Evolutionary conservation across 2,888 invertebrate genomes (phyloP).

Genomic region (Pyrochroa serraticornis): DNA sequence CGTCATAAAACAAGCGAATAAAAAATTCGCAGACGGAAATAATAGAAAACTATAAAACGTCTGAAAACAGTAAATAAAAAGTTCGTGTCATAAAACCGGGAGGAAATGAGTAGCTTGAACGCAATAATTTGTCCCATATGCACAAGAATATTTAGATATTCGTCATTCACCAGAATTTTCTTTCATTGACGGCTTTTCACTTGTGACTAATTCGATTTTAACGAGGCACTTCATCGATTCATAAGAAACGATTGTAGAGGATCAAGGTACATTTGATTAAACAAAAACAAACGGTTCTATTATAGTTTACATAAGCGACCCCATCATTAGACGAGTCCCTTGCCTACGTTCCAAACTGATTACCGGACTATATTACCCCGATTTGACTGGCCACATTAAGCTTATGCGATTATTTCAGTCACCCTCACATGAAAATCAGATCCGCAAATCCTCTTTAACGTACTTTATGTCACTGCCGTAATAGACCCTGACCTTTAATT

Average conservation of each 20-base stretch:
- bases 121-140: too few relatives aligned
- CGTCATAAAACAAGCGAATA: too few relatives aligned
- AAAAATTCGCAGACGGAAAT: too few relatives aligned
- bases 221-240: constrained; percentile 6
- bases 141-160: too few relatives aligned
- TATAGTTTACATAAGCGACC: constrained; percentile 19
- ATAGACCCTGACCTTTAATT: constrained; percentile 19
- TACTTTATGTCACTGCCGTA: constrained; percentile 7
- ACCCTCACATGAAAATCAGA: constrained; percentile 30
- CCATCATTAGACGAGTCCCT: constrained; percentile 36
- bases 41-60: too few relatives aligned
- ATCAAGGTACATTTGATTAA: constrained; percentile 12
- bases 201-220: constrained; percentile 12
- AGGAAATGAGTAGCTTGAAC: too few relatives aligned
- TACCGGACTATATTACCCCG: constrained; percentile 39
- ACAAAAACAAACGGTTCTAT: constrained; percentile 21
- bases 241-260: constrained; percentile 2
- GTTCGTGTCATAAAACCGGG: too few relatives aligned
- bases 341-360: constrained; percentile 37
- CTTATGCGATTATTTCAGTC: constrained; percentile 40
- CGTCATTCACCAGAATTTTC: too few relatives aligned
- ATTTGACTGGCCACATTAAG: constrained; percentile 36
- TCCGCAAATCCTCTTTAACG: constrained; percentile 25
- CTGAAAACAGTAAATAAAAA: too few relatives aligned
- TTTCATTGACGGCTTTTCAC: too few relatives aligned